Evolutionary conservation across 1,140 invertebrate genomes (phyloP).

Genomic region (Drosophila sproati): DNA sequence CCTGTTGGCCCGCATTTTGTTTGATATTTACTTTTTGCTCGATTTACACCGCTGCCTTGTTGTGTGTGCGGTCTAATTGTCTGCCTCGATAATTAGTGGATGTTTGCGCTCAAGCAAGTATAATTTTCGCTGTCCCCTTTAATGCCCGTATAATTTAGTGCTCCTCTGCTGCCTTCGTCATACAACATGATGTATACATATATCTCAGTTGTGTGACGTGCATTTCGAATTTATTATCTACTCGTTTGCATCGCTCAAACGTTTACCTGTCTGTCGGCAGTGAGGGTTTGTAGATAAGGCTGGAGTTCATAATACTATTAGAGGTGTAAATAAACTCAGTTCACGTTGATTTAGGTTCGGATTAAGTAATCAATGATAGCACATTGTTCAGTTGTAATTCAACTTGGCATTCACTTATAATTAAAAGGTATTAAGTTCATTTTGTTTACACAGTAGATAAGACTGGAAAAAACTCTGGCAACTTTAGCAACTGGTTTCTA

Average conservation of each 20-base stretch:
- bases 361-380: neutral
- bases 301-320: neutral
- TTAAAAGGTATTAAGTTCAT: neutral
- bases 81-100: conserved; percentile 41
- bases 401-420: neutral
- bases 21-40: conserved; percentile 45
- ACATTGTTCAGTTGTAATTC: neutral
- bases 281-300: conserved; percentile 20
- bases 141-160: conserved; percentile 20
- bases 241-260: conserved; percentile 37
- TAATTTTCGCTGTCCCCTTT: conserved; percentile 35
- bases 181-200: neutral
- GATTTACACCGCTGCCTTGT: conserved; percentile 23
- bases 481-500: neutral
- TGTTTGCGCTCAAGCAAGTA: conserved; percentile 61
- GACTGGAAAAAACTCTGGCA: neutral
- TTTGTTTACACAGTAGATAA: neutral
- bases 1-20: conserved; percentile 19
- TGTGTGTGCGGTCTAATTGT: neutral
- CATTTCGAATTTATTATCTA: conserved; percentile 52
- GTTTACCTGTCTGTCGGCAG: conserved; percentile 8
- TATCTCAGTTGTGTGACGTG: conserved; percentile 57
- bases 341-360: neutral
- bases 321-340: conserved; percentile 1
- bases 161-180: neutral